Conservation (phyloP, 2,797 vertebrate genomes). For the Tinamus major region DNA sequence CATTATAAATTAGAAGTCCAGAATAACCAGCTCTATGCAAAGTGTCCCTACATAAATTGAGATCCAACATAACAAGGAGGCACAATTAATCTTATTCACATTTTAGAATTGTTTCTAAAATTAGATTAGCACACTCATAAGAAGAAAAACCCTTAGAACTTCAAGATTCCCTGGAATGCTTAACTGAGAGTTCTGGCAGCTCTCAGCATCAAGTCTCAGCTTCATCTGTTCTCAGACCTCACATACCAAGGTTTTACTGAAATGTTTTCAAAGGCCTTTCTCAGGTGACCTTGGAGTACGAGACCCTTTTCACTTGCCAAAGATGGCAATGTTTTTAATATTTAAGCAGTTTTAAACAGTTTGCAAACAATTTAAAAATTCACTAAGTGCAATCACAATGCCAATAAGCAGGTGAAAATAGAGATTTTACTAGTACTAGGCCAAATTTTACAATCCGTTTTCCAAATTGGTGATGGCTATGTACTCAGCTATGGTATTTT, state of each 20-base stretch:
- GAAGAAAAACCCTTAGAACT: neutral
- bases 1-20: neutral
- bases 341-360: neutral
- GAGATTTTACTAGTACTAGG: neutral
- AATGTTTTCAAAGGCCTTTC: neutral
- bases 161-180: neutral
- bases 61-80: fast-evolving
- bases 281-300: neutral
- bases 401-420: neutral
- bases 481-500: neutral
- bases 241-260: neutral
- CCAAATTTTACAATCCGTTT: neutral
- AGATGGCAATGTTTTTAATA: neutral
- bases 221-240: neutral
- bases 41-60: neutral
- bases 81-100: neutral
- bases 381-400: neutral
- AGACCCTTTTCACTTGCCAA: neutral
- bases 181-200: neutral
- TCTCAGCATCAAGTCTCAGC: neutral
- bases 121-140: neutral
- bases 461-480: neutral
- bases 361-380: neutral
- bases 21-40: neutral
- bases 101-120: neutral